phyloP scores from a whole-genome alignment of 2,888 invertebrate species.

The Melanophora roralis region DNA sequence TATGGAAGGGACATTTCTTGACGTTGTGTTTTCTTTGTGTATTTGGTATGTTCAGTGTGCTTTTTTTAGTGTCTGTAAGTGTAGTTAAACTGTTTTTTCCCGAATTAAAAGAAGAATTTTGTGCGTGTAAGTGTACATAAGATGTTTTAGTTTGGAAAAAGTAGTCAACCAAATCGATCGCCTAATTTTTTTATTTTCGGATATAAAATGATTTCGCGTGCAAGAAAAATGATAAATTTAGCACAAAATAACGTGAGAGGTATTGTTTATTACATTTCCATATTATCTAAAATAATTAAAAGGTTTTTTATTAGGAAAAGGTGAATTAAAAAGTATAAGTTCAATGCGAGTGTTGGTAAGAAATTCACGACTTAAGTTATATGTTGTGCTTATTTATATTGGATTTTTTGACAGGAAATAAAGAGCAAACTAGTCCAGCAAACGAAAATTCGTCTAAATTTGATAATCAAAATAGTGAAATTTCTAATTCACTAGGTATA shows the following conservation, averaged over 20 bases:
- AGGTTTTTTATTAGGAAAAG: not conserved
- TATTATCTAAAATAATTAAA: too few species aligned
- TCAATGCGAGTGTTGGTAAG: not conserved
- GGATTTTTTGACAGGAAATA: not conserved
- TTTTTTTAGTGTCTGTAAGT: slow-evolving; percentile 34
- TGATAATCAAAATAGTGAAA: slow-evolving; percentile 17
- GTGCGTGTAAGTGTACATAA: slow-evolving; percentile 29
- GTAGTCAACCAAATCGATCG: not conserved
- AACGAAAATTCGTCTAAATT: slow-evolving; percentile 29
- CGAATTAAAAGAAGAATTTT: slow-evolving; percentile 38
- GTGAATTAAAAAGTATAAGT: not conserved
- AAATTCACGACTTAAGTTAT: slow-evolving; percentile 3
- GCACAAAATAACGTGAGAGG: too few species aligned
- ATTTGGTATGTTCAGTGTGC: slow-evolving; percentile 20
- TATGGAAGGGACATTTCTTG: slow-evolving; percentile 26
- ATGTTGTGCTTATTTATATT: not conserved
- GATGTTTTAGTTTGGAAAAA: slow-evolving; percentile 13
- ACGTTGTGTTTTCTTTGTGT: not conserved
- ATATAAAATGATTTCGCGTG: slow-evolving; percentile 9
- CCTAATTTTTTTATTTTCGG: not conserved
- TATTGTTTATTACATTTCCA: too few species aligned
- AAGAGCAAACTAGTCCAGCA: slow-evolving; percentile 19
- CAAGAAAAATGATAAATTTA: not conserved
- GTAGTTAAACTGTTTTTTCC: slow-evolving; percentile 31
- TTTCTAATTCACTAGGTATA: too few species aligned